Evolutionary conservation across 2,888 invertebrate genomes (phyloP).

Genomic region (Cecidostiba fungosa): DNA sequence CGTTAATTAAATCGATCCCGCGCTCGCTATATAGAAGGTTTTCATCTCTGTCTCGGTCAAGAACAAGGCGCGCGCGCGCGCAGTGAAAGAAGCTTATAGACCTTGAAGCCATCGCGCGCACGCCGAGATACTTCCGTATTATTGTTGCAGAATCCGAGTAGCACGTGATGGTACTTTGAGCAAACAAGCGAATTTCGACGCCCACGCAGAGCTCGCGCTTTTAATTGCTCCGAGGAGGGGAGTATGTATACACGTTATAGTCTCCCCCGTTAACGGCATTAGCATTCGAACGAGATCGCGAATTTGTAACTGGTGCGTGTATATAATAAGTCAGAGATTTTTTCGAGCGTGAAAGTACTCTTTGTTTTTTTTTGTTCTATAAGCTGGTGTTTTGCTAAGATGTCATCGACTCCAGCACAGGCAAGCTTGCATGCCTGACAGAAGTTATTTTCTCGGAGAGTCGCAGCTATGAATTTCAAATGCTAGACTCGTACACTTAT

Average conservation of each 20-base stretch:
- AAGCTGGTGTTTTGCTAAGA: not conserved
- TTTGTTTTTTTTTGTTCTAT: not conserved
- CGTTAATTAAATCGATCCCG: constrained; percentile 61
- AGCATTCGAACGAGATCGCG: constrained; percentile 34
- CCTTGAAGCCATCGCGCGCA: constrained; percentile 26
- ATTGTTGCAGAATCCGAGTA: constrained; percentile 36
- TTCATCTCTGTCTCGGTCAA: constrained; percentile 53
- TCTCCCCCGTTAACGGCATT: constrained; percentile 10
- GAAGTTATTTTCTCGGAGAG: not conserved
- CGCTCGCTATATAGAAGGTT: not conserved
- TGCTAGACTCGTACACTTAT: not conserved
- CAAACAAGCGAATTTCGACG: constrained; percentile 31
- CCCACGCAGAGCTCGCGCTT: not conserved
- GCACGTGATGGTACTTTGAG: not conserved
- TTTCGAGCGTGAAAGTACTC: constrained; percentile 12
- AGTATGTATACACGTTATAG: too few species aligned
- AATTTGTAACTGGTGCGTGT: not conserved
- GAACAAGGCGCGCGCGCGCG: constrained; percentile 21
- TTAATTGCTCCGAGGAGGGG: not conserved
- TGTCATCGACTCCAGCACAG: not conserved
- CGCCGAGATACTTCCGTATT: constrained; percentile 45
- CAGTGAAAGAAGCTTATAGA: not conserved
- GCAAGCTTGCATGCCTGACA: not conserved
- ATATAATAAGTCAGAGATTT: not conserved
- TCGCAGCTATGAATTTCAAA: constrained; percentile 1